Percentiles rank a stretch among this genome's conserved stretches.
These are phyloP conservation scores for Menidia beryllina DNA, from an alignment of 2,113 vertebrate species.

Conservation along the genomic window DNA sequence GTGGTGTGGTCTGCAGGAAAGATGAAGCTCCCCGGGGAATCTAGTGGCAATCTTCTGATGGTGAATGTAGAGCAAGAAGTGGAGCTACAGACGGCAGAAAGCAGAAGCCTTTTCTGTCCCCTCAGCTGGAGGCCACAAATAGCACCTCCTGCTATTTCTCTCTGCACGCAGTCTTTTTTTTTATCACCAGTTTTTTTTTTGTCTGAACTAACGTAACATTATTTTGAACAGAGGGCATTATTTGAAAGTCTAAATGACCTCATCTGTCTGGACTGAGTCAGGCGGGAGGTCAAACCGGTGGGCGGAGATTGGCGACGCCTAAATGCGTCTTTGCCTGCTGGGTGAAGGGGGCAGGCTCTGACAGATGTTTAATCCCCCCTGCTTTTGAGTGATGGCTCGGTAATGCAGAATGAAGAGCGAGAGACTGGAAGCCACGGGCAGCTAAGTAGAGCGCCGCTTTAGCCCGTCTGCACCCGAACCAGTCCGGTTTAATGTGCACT, in stretches of 20 bases:
- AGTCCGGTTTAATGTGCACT: conserved; percentile 41
- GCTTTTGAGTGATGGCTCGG: conserved; percentile 67
- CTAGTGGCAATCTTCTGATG: conserved; percentile 17
- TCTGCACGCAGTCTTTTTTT: neutral
- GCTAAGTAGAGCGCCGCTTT: conserved; percentile 46
- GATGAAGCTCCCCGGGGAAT: conserved; percentile 34
- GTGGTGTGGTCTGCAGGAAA: conserved; percentile 4
- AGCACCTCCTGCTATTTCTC: neutral
- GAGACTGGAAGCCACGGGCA: conserved; percentile 36
- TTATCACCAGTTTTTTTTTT: neutral
- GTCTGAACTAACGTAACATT: no score
- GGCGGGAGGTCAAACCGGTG: conserved; percentile 58
- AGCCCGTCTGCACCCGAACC: conserved; percentile 26
- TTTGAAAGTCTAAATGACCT: conserved; percentile 55
- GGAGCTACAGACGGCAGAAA: neutral
- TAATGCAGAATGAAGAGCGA: conserved; percentile 53
- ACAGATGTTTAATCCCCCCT: conserved; percentile 79
- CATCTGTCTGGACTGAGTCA: conserved; percentile 50
- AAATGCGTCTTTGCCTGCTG: conserved; percentile 67
- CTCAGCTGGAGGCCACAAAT: conserved; percentile 11
- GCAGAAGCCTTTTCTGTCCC: neutral
- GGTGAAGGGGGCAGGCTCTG: conserved; percentile 55
- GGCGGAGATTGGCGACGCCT: conserved; percentile 38
- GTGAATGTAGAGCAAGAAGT: no score
- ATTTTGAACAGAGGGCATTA: conserved; percentile 38